Evolutionary conservation across 1,140 invertebrate genomes (phyloP).

Genomic region (Dendrolimus kikuchii): DNA sequence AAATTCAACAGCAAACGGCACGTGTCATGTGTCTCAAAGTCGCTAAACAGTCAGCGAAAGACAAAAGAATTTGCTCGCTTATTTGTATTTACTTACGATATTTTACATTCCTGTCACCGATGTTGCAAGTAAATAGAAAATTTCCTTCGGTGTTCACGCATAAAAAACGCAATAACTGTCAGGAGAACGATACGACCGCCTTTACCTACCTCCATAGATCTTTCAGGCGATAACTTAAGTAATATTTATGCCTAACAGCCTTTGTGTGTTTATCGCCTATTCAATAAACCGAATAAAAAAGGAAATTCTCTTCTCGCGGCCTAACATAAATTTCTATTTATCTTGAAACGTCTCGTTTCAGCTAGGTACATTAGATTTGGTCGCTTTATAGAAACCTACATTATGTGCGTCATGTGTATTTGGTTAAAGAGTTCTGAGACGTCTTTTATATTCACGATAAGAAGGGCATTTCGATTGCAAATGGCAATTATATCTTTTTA

Average conservation of each 20-base stretch:
- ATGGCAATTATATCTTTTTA: too few species aligned
- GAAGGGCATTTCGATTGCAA: too few species aligned
- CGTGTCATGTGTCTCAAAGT: too few species aligned
- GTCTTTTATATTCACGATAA: too few species aligned
- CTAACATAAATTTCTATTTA: too few species aligned
- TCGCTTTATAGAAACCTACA: too few species aligned
- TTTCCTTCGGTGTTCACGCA: slow-evolving; percentile 30
- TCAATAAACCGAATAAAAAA: slow-evolving; percentile 26
- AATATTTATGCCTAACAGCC: slow-evolving; percentile 34
- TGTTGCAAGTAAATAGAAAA: slow-evolving; percentile 34
- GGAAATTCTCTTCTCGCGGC: slow-evolving; percentile 7
- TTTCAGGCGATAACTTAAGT: slow-evolving; percentile 30
- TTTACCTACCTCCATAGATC: slow-evolving; percentile 30
- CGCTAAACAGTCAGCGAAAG: too few species aligned
- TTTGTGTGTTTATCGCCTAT: slow-evolving; percentile 32
- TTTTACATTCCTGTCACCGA: slow-evolving; percentile 26
- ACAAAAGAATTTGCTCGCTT: background rate
- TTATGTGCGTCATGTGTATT: slow-evolving; percentile 3
- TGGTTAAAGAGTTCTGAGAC: slow-evolving; percentile 1
- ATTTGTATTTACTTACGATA: slow-evolving; percentile 10
- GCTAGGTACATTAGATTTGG: too few species aligned
- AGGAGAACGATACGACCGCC: slow-evolving; percentile 23
- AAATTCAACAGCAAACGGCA: too few species aligned
- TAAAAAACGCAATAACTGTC: slow-evolving; percentile 47
- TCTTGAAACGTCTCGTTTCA: too few species aligned